phyloP scores from a whole-genome alignment of 37 sponge, comb jelly and placozoan species.

The Agelas oroides region DNA sequence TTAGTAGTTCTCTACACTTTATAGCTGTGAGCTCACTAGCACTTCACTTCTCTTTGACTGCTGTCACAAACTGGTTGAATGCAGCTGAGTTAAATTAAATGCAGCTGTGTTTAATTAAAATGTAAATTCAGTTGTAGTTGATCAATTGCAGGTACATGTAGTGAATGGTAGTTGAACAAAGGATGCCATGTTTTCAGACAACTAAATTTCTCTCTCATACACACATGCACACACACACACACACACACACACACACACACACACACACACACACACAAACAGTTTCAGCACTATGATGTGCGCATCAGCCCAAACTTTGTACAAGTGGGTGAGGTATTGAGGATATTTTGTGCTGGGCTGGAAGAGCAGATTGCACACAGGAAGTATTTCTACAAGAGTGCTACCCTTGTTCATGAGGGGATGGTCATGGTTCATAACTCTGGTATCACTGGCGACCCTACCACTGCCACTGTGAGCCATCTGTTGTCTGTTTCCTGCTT shows the following conservation, averaged over 20 bases:
- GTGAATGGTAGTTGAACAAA: no score
- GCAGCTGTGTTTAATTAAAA: no score
- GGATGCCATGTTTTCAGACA: no score
- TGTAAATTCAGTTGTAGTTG: no score
- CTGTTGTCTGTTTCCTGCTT: neutral
- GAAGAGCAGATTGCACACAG: slow-evolving; percentile 78
- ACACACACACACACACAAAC: neutral
- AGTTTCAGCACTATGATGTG: slow-evolving; percentile 12
- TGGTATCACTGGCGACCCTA: slow-evolving; percentile 79
- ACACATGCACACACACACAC: neutral
- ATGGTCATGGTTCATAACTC: slow-evolving; percentile 74
- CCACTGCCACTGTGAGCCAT: slow-evolving; percentile 60
- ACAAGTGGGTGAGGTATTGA: slow-evolving; percentile 73
- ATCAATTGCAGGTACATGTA: no score
- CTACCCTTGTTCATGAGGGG: slow-evolving; percentile 72
- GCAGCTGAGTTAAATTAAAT: no score
- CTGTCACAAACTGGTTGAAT: no score
- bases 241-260: neutral
- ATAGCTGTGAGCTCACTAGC: no score
- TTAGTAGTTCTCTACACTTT: neutral
- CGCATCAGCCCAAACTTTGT: slow-evolving; percentile 71
- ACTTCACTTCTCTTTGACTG: no score
- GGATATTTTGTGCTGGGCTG: slow-evolving; percentile 67
- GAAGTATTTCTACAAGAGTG: slow-evolving; percentile 82
- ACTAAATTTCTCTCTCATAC: no score